Conservation (phyloP, 2,888 invertebrate species). For the Pocota personata region DNA sequence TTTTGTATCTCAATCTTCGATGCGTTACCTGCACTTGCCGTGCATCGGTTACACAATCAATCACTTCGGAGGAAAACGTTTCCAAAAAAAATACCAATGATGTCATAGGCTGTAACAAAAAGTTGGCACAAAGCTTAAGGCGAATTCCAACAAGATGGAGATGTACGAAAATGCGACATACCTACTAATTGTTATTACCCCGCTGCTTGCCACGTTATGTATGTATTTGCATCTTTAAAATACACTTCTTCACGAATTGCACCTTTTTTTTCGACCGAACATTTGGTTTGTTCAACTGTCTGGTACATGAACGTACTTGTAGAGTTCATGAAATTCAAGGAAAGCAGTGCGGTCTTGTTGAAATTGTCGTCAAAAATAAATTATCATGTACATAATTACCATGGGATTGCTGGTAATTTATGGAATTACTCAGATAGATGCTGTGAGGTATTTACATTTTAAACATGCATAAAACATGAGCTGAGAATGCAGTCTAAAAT, state of each 20-base stretch:
- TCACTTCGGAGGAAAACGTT: neutral
- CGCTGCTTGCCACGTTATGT: neutral
- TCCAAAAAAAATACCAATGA: neutral
- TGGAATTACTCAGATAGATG: conserved; percentile 36
- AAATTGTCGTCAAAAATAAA: conserved; percentile 43
- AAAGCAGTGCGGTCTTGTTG: neutral
- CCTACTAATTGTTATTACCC: neutral
- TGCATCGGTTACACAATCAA: neutral
- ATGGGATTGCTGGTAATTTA: conserved; percentile 49
- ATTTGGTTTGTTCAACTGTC: neutral
- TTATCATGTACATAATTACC: conserved; percentile 52
- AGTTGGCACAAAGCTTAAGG: neutral
- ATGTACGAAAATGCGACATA: neutral
- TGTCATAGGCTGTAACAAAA: neutral
- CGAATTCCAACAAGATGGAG: neutral
- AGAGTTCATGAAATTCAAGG: conserved; percentile 4
- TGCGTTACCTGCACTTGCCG: too few species aligned
- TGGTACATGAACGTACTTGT: neutral
- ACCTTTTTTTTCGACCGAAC: neutral
- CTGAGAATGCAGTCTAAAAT: conserved; percentile 6
- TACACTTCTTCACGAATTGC: neutral
- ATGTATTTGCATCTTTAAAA: neutral
- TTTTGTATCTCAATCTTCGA: neutral
- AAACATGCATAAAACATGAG: conserved; percentile 45
- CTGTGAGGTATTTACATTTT: conserved; percentile 24